phyloP scores from a whole-genome alignment of 2,113 vertebrate species.

The western clawed frog (Xenopus tropicalis) region UCB_Xtro_10.0 CM004448.2:78859501-78860000 shows the following conservation, averaged over 20 bases:
- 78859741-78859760: constrained; percentile 35
- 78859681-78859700: constrained; percentile 49
- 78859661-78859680: constrained; percentile 46
- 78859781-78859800: constrained; percentile 43
- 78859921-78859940: background rate
- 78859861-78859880: constrained; percentile 22
- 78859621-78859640: constrained; percentile 38
- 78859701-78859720: constrained; percentile 21
- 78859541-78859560: no score
- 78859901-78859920: background rate
- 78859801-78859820: constrained; percentile 38
- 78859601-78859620: constrained; percentile 24
- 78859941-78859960: background rate
- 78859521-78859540: no score
- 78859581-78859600: no score
- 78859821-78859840: constrained; percentile 18
- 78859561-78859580: no score
- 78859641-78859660: constrained; percentile 47
- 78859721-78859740: constrained; percentile 44
- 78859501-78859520: no score
- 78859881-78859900: background rate
- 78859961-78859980: background rate
- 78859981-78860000: background rate
- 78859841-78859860: constrained; percentile 17
- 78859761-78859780: constrained; percentile 35